Conservation (phyloP, 2,888 invertebrate genomes). For the Oligia latruncula region DNA sequence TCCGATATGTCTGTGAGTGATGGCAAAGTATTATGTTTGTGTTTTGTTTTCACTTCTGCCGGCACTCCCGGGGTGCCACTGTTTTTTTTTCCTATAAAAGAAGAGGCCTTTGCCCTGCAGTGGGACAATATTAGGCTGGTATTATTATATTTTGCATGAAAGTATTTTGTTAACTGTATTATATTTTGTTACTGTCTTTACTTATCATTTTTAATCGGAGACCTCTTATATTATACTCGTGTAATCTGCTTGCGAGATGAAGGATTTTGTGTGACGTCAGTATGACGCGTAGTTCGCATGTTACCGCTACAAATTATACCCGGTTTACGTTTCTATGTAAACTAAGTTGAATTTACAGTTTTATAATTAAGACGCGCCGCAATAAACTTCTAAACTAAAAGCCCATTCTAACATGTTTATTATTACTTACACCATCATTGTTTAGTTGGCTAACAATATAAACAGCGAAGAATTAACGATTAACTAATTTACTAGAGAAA, state of each 20-base stretch:
- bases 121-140: background rate
- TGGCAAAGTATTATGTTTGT: too few relatives aligned
- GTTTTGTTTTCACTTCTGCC: too few relatives aligned
- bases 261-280: too few relatives aligned
- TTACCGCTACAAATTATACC: background rate
- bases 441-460: constrained; percentile 48
- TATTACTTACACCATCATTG: constrained; percentile 36
- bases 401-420: constrained; percentile 27
- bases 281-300: too few relatives aligned
- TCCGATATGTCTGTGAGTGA: too few relatives aligned
- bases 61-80: too few relatives aligned
- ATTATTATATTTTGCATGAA: background rate
- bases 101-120: background rate
- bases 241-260: background rate
- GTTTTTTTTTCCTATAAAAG: background rate
- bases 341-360: background rate
- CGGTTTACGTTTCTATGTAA: background rate
- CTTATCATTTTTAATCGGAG: too few relatives aligned
- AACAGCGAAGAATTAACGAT: constrained; percentile 51
- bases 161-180: background rate
- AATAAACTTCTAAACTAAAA: constrained; percentile 2
- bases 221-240: background rate
- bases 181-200: background rate
- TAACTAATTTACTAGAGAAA: constrained; percentile 58
- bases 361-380: background rate